Evolutionary conservation across 2,113 vertebrate genomes (phyloP).

Genomic region (Piprites chloris): DNA sequence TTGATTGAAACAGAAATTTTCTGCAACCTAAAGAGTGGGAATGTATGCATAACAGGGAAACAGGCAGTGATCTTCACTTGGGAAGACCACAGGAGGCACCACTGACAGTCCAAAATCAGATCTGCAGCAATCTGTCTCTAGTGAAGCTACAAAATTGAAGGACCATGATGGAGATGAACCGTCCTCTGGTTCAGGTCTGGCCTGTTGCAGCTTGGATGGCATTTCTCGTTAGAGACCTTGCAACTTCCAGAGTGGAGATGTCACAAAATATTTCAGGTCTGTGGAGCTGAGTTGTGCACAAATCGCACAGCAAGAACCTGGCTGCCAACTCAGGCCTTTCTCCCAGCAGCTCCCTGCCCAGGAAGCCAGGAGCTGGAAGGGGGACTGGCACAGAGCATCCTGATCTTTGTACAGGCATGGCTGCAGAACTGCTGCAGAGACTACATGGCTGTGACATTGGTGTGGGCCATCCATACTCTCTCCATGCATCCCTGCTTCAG

Average conservation of each 20-base stretch:
- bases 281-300: background rate
- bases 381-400: too few relatives aligned
- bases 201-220: background rate
- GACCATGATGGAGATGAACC: background rate
- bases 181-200: background rate
- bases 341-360: background rate
- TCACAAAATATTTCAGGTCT: background rate
- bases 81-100: background rate
- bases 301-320: background rate
- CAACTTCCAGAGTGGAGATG: background rate
- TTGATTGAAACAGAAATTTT: background rate
- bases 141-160: background rate
- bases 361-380: background rate
- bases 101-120: background rate
- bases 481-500: background rate
- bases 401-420: background rate
- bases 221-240: background rate
- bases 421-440: background rate
- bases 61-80: background rate
- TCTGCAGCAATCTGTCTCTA: background rate
- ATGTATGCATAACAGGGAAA: background rate
- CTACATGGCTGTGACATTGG: fast-evolving
- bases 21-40: background rate
- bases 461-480: background rate
- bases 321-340: background rate